A percentile compares a stretch with the other conserved stretches of the same genome.
Conservation (phyloP, 2,113 vertebrate species). For the Ovis aries region ARS-UI_Ramb_v3.0 NC_056060.1:31659501-31660000, state of each 20-base stretch:
- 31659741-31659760: background rate
- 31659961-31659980: background rate
- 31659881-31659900: background rate
- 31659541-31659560: background rate
- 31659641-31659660: conserved; percentile 57
- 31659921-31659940: background rate
- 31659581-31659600: background rate
- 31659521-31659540: background rate
- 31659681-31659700: background rate
- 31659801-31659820: conserved; percentile 70
- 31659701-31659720: conserved; percentile 6
- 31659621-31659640: conserved; percentile 28
- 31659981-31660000: conserved; percentile 57
- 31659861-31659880: conserved; percentile 71
- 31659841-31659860: conserved; percentile 37
- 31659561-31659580: background rate
- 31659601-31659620: background rate
- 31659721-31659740: conserved; percentile 23
- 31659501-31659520: conserved; percentile 37
- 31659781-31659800: conserved; percentile 40
- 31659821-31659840: conserved; percentile 64
- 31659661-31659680: conserved; percentile 9
- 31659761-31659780: conserved; percentile 36
- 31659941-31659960: fast-evolving
- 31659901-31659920: conserved; percentile 63